Percentiles rank a stretch among this genome's conserved stretches.
Evolutionary conservation across 2,888 invertebrate genomes (phyloP).

Genomic region (Meandrusa payeni): DNA sequence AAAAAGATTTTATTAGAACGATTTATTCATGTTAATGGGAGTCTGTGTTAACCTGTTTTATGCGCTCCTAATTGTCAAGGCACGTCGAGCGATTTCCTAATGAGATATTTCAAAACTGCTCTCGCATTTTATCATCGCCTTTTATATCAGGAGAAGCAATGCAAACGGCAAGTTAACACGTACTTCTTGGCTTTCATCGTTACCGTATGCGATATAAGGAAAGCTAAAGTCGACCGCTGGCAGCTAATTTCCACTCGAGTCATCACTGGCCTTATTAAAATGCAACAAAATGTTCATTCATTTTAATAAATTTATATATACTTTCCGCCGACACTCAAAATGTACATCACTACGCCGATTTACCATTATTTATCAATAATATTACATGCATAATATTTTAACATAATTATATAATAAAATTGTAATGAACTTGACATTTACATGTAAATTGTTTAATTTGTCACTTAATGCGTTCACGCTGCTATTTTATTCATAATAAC

Average conservation of each 20-base stretch:
- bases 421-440: conserved; percentile 26
- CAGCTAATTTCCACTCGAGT: conserved; percentile 1
- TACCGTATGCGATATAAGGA: conserved; percentile 1
- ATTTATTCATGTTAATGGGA: conserved; percentile 17
- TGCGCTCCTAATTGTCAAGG: conserved; percentile 8
- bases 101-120: background rate
- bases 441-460: conserved; percentile 28
- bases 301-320: background rate
- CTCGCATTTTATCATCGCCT: background rate
- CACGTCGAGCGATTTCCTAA: background rate
- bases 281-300: conserved; percentile 1
- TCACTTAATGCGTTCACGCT: conserved; percentile 3
- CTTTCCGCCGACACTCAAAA: background rate
- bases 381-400: conserved; percentile 28
- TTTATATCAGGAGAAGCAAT: background rate
- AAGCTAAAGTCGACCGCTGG: conserved; percentile 1
- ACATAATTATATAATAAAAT: conserved; percentile 29
- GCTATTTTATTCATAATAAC: conserved; percentile 6
- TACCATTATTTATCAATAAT: conserved; percentile 7
- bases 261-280: conserved; percentile 1
- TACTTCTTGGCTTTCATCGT: conserved; percentile 4
- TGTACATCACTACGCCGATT: conserved; percentile 4
- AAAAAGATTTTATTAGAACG: conserved; percentile 22
- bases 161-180: background rate
- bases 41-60: conserved; percentile 14